These are phyloP conservation scores for Psophia crepitans DNA, from an alignment of 2,113 vertebrate genomes.

Conservation along the genomic window DNA sequence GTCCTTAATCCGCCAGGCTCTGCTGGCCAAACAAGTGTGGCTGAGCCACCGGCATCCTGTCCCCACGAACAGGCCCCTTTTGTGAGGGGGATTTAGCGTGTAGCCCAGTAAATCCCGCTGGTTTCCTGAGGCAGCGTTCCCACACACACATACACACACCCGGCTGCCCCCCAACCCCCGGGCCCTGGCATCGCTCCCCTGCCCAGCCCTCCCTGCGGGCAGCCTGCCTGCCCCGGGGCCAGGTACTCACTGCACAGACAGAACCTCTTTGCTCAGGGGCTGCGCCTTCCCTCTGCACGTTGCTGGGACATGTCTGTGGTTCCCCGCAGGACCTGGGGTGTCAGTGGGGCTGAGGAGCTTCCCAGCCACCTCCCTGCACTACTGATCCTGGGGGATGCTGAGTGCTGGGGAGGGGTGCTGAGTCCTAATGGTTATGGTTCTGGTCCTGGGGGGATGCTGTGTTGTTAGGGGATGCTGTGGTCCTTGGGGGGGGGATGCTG, in stretches of 20 bases:
- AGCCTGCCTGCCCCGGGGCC: background rate
- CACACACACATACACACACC: background rate
- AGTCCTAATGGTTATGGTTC: too few species aligned
- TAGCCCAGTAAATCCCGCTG: slow-evolving; percentile 69
- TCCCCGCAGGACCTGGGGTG: background rate
- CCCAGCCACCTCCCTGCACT: accelerated
- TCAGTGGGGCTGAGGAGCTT: background rate
- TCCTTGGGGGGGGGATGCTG: background rate
- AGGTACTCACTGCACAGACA: background rate
- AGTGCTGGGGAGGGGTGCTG: background rate
- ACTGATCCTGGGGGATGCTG: background rate
- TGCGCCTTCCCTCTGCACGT: background rate
- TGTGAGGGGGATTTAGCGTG: slow-evolving; percentile 68
- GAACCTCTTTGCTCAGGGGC: background rate
- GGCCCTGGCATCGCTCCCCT: background rate
- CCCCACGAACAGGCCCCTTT: slow-evolving; percentile 70
- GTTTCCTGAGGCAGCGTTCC: slow-evolving; percentile 70
- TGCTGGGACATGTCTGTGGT: background rate
- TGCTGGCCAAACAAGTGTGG: slow-evolving; percentile 72
- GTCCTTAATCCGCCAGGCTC: slow-evolving; percentile 72
- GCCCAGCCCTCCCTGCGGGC: accelerated
- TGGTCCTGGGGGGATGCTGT: background rate
- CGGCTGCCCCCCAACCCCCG: background rate
- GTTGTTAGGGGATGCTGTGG: background rate
- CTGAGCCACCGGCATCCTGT: slow-evolving; percentile 69